Evolutionary conservation across 2,888 invertebrate genomes (phyloP).

Genomic region (Drosophila nr. medialis): DNA sequence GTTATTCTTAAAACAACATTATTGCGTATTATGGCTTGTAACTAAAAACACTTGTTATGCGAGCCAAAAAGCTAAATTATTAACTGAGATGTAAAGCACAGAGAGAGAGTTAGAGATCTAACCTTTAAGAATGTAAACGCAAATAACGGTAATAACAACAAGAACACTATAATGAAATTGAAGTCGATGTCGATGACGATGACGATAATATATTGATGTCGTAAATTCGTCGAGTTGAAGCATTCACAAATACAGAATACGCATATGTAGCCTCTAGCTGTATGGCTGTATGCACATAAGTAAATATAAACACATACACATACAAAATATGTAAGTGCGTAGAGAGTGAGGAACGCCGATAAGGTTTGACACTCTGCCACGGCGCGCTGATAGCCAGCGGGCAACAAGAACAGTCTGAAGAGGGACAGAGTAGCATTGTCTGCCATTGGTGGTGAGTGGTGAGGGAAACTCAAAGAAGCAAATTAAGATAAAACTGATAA

Average conservation of each 20-base stretch:
- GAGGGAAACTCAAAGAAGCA: not conserved
- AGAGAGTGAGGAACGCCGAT: constrained; percentile 27
- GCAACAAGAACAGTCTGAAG: not conserved
- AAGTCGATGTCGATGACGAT: constrained; percentile 29
- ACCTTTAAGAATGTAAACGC: not conserved
- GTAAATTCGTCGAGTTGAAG: constrained; percentile 36
- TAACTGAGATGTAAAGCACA: not conserved
- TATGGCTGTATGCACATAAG: constrained; percentile 1
- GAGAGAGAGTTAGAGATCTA: not conserved
- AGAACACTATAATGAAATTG: not conserved
- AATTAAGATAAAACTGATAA: not conserved
- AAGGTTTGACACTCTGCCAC: constrained; percentile 43
- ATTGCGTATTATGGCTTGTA: not conserved
- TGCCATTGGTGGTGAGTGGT: not conserved
- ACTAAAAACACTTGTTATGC: not conserved
- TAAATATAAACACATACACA: constrained; percentile 1
- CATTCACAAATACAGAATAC: not conserved
- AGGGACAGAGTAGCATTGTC: not conserved
- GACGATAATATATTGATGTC: constrained; percentile 29
- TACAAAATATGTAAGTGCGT: constrained; percentile 23
- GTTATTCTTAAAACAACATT: not conserved
- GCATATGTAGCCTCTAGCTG: constrained; percentile 17
- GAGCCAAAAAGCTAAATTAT: not conserved
- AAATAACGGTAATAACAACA: not conserved
- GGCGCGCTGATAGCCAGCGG: constrained; percentile 37